Evolutionary conservation across 2,888 invertebrate species (phyloP), one percentile per base, ranked within the genome.

Genomic region (Leistus spinibarbis): DNA sequence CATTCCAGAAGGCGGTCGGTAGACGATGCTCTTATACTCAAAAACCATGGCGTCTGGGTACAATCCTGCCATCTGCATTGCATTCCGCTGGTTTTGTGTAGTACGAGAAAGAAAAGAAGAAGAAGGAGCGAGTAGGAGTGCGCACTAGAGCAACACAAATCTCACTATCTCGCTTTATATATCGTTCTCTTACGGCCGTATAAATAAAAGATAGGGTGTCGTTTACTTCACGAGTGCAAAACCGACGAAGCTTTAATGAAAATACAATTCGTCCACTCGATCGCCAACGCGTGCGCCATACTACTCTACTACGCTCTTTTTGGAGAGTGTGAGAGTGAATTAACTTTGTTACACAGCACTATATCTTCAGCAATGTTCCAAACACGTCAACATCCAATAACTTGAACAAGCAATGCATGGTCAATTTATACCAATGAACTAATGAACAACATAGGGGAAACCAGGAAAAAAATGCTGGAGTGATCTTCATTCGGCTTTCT

Each of bases 241-340:
- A 73, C 73, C 62, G 67, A 54, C 56, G 72, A 72, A 62, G 67
- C 66, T 60, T 67, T 73, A 73, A 73, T 73, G 73, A 73, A 73
- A 73, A 67, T 67, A 73, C 73, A 73, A 73, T 73, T 67, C 67
- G 67, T 73, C 54, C 54, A 23, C 67, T 60, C 19, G 16, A 19
- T 56, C 19, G 60, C 10, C 19, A 13, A 60, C 60, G 40, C 40
- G 7, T 40, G 40, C 1, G 13, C 7, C 4, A 7, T 40, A 13
- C 40, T 40, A 13, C 7, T 40, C 13, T 40, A n/a, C n/a, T n/a
- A 40, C 40, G 40, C 40, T 10, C 40, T 40, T 40, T 40, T 40
- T 13, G 13, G 40, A 40, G 13, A 40, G 40, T 40, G 40, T 10
- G 40, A 40, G 13, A 40, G 40, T 40, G 40, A 40, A 40, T 40